Evolutionary conservation across 2,797 vertebrate species (phyloP), one percentile per base, ranked within the genome.

Genomic region (Pteronotus mesoamericanus): DNA sequence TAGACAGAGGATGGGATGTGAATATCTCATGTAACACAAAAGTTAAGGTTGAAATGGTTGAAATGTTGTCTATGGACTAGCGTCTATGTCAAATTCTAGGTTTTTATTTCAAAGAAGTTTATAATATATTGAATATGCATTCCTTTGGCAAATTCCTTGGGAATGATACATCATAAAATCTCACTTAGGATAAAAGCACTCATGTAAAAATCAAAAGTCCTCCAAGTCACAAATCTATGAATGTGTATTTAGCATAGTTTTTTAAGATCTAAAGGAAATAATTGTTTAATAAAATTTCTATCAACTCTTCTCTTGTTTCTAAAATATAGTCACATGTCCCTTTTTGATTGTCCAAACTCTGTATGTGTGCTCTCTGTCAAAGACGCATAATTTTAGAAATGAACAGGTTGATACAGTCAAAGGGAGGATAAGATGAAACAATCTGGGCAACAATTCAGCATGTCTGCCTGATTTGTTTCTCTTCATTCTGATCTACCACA

Each of bases 91-190:
- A 89, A 90, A 53, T 75, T 80, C 68, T 78, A 89, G 16, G 14
- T 46, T 94, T 97, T 75, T 78, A 91, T 64, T 94, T 95, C 66
- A 87, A 82, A 95, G 29, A 74, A 15, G 22, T 80, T 88, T 92
- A 37, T 89, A 74, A 77, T 94, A 69, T 55, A 89, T 75, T 87
- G n/a, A 94, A 64, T 68, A 69, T 75, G 9, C 22, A 74, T 94
- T 87, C 6, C 26, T 72, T 92, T 69, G 44, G 57, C 72, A 89
- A 89, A 80, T 72, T 93, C 34, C 53, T 79, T 89, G 22, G 51
- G 57, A 94, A 74, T 53, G 26, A 94, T 32, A 80, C 24, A 46
- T 44, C 57, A 90, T 42, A 57, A 89, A 93, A 95, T 86, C 55
- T 97, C 26, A 83, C 32, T 22, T 61, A 93, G 91, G 59, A 71